Conservation (phyloP, 1,140 invertebrate species). For the Vollenhovia emeryi region DNA sequence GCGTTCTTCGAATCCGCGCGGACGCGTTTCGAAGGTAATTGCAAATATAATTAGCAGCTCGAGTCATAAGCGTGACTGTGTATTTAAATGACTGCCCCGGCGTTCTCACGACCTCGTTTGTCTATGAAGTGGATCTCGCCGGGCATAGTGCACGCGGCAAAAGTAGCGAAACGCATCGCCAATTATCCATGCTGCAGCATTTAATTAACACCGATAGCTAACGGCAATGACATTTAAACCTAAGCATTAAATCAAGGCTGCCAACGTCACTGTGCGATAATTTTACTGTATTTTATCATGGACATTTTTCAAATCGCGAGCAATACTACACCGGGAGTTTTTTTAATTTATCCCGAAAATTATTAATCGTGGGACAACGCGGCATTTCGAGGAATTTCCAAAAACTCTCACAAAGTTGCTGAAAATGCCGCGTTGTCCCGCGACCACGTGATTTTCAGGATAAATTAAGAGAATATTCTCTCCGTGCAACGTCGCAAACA, state of each 20-base stretch:
- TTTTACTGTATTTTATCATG: neutral
- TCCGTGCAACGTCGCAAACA: neutral
- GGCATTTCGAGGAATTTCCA: no score
- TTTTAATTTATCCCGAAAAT: no score
- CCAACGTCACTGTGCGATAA: conserved; percentile 8
- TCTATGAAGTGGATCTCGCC: conserved; percentile 77
- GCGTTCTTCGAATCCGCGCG: neutral
- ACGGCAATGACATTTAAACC: conserved; percentile 58
- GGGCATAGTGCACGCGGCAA: conserved; percentile 68
- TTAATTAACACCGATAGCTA: conserved; percentile 75
- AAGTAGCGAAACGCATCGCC: conserved; percentile 80
- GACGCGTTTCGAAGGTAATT: conserved; percentile 72
- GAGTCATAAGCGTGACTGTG: conserved; percentile 76
- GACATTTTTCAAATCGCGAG: neutral
- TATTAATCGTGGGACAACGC: no score
- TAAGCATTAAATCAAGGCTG: conserved; percentile 60
- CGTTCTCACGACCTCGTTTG: conserved; percentile 80
- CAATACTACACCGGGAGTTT: no score
- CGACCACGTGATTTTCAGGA: no score
- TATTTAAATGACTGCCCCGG: conserved; percentile 77
- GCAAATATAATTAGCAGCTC: conserved; percentile 80
- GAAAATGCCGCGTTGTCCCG: no score
- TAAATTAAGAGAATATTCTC: no score
- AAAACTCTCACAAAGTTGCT: no score
- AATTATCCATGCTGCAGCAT: conserved; percentile 79